Evolutionary conservation across 2,888 invertebrate species (phyloP).

Genomic region (Frankliniella intonsa): DNA sequence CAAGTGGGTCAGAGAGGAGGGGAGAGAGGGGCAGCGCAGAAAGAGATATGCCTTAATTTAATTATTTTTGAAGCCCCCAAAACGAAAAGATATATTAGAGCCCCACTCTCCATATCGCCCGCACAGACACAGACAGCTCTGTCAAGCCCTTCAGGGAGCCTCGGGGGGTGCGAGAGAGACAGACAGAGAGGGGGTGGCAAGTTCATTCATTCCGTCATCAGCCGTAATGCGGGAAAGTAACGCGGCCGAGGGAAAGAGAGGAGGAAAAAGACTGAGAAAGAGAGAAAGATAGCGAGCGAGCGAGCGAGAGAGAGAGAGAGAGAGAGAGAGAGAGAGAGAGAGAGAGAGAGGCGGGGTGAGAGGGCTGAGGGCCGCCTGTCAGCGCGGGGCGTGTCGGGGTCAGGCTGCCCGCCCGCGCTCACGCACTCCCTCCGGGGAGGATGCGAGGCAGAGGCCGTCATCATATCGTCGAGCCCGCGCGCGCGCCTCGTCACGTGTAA

Average conservation of each 20-base stretch:
- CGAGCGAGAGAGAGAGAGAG: background rate
- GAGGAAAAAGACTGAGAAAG: background rate
- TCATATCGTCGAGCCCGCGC: too few relatives aligned
- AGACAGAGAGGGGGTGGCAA: background rate
- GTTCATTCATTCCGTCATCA: background rate
- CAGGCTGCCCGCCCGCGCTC: too few relatives aligned
- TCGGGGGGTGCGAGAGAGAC: background rate
- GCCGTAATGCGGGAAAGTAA: background rate
- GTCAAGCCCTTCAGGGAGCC: background rate
- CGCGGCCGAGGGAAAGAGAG: background rate
- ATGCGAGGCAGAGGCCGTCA: too few relatives aligned
- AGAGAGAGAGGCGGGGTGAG: background rate
- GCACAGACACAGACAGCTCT: background rate
- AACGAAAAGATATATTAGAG: background rate
- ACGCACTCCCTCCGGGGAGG: too few relatives aligned
- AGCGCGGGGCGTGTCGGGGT: too few relatives aligned
- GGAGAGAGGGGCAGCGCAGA: background rate
- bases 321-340: background rate
- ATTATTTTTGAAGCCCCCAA: conserved; percentile 13
- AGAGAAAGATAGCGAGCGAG: background rate
- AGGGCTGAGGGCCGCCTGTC: background rate
- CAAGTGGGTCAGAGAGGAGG: background rate
- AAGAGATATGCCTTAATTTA: conserved; percentile 25
- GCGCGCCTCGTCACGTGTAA: too few relatives aligned
- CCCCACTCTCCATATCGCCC: background rate